These are phyloP conservation scores for Aphelinus certus DNA, from an alignment of 1,140 invertebrate genomes.

Conservation along the genomic window DNA sequence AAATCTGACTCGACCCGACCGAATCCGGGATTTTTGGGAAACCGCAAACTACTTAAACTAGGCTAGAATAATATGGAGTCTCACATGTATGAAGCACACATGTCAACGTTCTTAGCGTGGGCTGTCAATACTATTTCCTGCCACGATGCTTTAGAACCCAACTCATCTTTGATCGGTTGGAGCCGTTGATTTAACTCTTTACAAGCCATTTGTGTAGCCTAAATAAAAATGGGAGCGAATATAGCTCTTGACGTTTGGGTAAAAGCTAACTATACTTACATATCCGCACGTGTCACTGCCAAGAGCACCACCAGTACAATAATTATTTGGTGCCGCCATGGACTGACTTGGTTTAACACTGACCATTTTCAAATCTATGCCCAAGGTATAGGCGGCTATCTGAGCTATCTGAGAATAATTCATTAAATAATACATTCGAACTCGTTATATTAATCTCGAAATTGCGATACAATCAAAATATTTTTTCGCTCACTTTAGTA, in stretches of 20 bases:
- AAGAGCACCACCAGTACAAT: slow-evolving; percentile 75
- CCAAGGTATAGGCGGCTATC: slow-evolving; percentile 78
- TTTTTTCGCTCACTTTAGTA: slow-evolving; percentile 67
- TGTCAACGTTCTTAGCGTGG: slow-evolving; percentile 69
- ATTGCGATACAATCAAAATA: neutral
- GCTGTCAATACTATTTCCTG: slow-evolving; percentile 71
- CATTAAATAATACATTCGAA: slow-evolving; percentile 6
- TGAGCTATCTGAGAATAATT: slow-evolving; percentile 72
- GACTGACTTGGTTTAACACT: slow-evolving; percentile 74
- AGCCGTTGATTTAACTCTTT: slow-evolving; percentile 72
- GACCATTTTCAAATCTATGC: slow-evolving; percentile 76
- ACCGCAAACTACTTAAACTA: neutral
- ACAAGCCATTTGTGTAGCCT: slow-evolving; percentile 77
- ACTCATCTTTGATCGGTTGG: slow-evolving; percentile 69
- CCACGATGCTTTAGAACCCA: slow-evolving; percentile 73
- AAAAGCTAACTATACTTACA: slow-evolving; percentile 59
- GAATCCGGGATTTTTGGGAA: neutral
- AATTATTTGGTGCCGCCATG: slow-evolving; percentile 72
- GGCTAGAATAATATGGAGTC: neutral
- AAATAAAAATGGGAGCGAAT: slow-evolving; percentile 35
- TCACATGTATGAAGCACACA: slow-evolving; percentile 74
- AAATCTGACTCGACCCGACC: neutral
- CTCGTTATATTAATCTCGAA: neutral
- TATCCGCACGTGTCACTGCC: slow-evolving; percentile 76
- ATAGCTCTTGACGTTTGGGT: slow-evolving; percentile 24